A percentile compares a stretch with the other conserved stretches of the same genome.
These are phyloP conservation scores for Rhombomys opimus DNA, from an alignment of 2,113 vertebrate species.

Conservation along the genomic window DNA sequence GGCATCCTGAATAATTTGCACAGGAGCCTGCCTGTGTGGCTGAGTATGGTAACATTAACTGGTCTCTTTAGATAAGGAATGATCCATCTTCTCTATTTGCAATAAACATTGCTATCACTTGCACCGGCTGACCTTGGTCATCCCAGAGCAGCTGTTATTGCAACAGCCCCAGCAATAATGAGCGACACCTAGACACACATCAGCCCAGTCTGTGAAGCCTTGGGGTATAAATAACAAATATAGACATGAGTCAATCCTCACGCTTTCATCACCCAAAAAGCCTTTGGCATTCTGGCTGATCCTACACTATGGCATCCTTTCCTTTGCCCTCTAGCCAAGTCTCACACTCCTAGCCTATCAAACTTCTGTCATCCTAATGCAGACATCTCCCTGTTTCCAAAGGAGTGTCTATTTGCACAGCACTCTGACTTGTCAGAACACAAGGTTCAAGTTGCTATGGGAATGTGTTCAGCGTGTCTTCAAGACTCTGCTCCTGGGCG, in stretches of 20 bases:
- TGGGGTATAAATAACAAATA: neutral
- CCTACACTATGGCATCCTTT: neutral
- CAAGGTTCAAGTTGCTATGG: no score
- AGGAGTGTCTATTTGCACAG: neutral
- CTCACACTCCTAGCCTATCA: accelerated
- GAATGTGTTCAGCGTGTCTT: neutral
- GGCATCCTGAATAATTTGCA: accelerated
- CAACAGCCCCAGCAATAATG: neutral
- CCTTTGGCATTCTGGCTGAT: neutral
- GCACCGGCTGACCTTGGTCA: neutral
- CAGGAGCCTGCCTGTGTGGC: neutral
- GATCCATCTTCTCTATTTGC: neutral
- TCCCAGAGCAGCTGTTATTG: neutral
- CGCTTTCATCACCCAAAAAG: neutral
- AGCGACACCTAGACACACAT: neutral
- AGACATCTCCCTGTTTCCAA: neutral
- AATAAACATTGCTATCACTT: neutral
- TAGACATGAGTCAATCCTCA: neutral
- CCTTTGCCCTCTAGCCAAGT: neutral
- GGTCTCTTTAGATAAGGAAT: neutral
- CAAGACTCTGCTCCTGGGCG: neutral
- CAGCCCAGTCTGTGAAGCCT: neutral
- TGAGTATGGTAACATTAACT: neutral
- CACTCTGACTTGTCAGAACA: neutral
- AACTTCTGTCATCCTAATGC: neutral